phyloP scores from a whole-genome alignment of 2,113 vertebrate genomes.

The Epinephelus moara region DNA sequence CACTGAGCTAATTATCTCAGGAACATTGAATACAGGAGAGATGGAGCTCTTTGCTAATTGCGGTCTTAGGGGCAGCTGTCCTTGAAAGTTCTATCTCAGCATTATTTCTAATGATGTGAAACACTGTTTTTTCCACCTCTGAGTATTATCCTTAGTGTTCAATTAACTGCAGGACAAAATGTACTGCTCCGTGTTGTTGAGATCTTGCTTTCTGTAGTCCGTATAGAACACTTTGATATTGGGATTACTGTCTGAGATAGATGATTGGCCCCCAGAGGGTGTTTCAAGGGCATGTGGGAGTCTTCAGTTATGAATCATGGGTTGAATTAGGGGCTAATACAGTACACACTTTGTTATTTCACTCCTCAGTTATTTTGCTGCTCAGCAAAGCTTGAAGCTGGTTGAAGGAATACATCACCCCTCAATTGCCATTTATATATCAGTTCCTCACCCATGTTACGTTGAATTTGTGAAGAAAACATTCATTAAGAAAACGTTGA shows the following conservation, averaged over 20 bases:
- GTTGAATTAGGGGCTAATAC: neutral
- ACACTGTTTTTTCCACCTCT: constrained; percentile 4
- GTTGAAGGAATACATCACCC: too few species aligned
- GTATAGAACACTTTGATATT: neutral
- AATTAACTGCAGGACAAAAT: constrained; percentile 15
- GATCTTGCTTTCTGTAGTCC: neutral
- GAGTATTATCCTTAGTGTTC: neutral
- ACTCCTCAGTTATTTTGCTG: neutral
- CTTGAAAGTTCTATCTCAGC: constrained; percentile 33
- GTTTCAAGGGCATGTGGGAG: constrained; percentile 1
- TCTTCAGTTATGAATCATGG: constrained; percentile 2
- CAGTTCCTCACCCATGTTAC: too few species aligned
- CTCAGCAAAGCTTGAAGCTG: neutral
- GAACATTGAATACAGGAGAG: neutral
- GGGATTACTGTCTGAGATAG: constrained; percentile 19
- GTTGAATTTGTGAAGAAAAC: too few species aligned
- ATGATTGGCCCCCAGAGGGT: constrained; percentile 27
- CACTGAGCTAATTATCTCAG: constrained; percentile 17
- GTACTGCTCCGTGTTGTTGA: neutral
- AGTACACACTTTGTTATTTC: neutral
- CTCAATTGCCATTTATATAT: too few species aligned
- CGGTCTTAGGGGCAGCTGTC: neutral
- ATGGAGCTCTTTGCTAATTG: neutral
- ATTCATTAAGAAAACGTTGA: too few species aligned
- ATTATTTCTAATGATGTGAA: constrained; percentile 49